These are phyloP conservation scores for Melangyna quadrimaculata DNA, from an alignment of 2,888 invertebrate genomes.

Conservation along the genomic window DNA sequence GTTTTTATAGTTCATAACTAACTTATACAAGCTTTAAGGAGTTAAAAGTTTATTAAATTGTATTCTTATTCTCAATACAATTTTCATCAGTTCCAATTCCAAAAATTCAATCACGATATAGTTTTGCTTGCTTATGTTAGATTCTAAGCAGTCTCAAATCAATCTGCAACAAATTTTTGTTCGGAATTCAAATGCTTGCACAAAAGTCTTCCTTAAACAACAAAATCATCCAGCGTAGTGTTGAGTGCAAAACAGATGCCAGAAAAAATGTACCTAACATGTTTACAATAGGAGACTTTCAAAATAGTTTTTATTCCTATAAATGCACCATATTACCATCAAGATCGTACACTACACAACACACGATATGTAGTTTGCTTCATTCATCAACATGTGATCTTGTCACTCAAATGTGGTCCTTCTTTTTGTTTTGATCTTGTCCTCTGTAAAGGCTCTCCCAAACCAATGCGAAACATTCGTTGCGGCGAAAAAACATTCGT, in stretches of 20 bases:
- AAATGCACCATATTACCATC: conserved; percentile 10
- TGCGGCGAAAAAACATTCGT: too few species aligned
- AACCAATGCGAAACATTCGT: too few species aligned
- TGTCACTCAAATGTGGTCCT: conserved; percentile 59
- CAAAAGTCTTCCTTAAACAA: neutral
- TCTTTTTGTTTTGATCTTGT: conserved; percentile 32
- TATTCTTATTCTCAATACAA: too few species aligned
- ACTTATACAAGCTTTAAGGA: too few species aligned
- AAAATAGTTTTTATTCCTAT: conserved; percentile 42
- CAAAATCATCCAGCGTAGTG: neutral
- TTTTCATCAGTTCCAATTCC: too few species aligned
- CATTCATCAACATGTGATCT: conserved; percentile 66
- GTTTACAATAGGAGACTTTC: conserved; percentile 35
- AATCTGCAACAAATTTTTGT: conserved; percentile 13
- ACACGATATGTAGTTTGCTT: conserved; percentile 33
- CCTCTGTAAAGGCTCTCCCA: too few species aligned
- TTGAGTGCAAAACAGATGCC: conserved; percentile 19
- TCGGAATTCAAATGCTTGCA: neutral
- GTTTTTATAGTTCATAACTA: too few species aligned
- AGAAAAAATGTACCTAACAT: neutral
- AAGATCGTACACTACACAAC: neutral
- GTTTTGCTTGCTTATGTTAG: neutral
- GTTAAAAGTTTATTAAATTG: too few species aligned
- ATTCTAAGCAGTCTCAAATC: conserved; percentile 3
- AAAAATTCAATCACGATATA: too few species aligned